These are phyloP conservation scores for Euthynnus affinis DNA, from an alignment of 2,797 vertebrate genomes.

Conservation along the genomic window DNA sequence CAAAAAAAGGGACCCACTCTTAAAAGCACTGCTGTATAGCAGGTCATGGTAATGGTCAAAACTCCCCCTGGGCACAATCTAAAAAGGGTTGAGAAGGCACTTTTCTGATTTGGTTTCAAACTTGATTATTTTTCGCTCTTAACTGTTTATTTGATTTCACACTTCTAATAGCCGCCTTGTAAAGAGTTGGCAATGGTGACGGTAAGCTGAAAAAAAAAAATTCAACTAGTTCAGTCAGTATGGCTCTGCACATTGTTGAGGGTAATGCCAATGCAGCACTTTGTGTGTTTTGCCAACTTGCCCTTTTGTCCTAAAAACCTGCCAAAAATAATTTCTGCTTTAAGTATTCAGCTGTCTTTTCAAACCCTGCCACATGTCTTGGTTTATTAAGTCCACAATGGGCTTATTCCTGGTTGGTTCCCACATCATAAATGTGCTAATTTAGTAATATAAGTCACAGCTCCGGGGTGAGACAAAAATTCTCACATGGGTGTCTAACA, in stretches of 20 bases:
- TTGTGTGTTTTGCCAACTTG: conserved; percentile 27
- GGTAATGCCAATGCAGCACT: conserved; percentile 4
- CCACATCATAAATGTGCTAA: conserved; percentile 24
- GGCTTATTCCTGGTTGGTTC: conserved; percentile 31
- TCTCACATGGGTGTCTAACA: conserved; percentile 23
- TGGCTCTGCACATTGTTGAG: conserved; percentile 20
- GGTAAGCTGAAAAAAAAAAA: conserved; percentile 12
- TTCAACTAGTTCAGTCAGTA: conserved; percentile 1
- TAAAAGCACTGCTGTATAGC: too few relatives aligned
- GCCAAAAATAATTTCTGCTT: conserved; percentile 37
- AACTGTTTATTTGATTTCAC: not conserved
- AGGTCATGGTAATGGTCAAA: too few relatives aligned
- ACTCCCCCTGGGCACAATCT: not conserved
- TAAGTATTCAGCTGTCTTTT: conserved; percentile 16
- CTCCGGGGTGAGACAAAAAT: conserved; percentile 8
- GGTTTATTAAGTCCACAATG: conserved; percentile 29
- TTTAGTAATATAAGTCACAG: conserved; percentile 36
- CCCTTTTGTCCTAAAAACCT: conserved; percentile 36
- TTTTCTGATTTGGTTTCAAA: not conserved
- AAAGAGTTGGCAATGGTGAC: not conserved
- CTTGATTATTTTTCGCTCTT: not conserved
- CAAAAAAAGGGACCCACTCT: too few relatives aligned
- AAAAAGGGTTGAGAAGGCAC: not conserved
- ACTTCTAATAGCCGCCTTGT: not conserved
- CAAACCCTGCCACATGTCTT: conserved; percentile 24